Evolutionary conservation across 2,888 invertebrate genomes (phyloP).

Genomic region (Mesorhabditis spiculigera): DNA sequence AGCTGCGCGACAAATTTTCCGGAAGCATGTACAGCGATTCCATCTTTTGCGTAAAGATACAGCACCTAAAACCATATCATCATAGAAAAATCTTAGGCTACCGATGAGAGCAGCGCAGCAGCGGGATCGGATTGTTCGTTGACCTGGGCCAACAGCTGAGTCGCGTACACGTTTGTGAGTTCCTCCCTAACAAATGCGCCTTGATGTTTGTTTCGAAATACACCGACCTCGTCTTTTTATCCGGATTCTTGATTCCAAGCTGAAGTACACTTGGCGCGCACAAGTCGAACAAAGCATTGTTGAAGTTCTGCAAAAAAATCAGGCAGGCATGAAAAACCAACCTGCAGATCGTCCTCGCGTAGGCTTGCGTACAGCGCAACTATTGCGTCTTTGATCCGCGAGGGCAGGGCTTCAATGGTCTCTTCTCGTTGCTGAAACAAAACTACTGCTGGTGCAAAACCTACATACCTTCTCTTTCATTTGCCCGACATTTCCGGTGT

Average conservation of each 20-base stretch:
- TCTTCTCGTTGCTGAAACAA: constrained; percentile 25
- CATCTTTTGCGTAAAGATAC: constrained; percentile 20
- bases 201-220: constrained; percentile 7
- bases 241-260: constrained; percentile 24
- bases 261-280: constrained; percentile 20
- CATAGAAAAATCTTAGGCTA: background rate
- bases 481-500: constrained; percentile 22
- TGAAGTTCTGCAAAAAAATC: constrained; percentile 12
- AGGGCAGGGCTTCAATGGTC: constrained; percentile 21
- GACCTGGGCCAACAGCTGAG: constrained; percentile 19
- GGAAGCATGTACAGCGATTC: constrained; percentile 68
- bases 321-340: constrained; percentile 6
- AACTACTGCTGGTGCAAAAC: background rate
- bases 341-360: constrained; percentile 8
- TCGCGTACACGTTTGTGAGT: constrained; percentile 14
- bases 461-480: constrained; percentile 26
- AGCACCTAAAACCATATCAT: constrained; percentile 14
- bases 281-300: constrained; percentile 20
- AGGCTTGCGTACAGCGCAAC: constrained; percentile 17
- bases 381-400: constrained; percentile 20
- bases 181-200: constrained; percentile 10
- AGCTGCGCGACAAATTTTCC: constrained; percentile 81
- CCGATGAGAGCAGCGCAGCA: constrained; percentile 20
- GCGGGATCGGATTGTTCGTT: constrained; percentile 22
- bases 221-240: constrained; percentile 41